Evolutionary conservation across 2,888 invertebrate genomes (phyloP).

Genomic region (Oligia strigilis): DNA sequence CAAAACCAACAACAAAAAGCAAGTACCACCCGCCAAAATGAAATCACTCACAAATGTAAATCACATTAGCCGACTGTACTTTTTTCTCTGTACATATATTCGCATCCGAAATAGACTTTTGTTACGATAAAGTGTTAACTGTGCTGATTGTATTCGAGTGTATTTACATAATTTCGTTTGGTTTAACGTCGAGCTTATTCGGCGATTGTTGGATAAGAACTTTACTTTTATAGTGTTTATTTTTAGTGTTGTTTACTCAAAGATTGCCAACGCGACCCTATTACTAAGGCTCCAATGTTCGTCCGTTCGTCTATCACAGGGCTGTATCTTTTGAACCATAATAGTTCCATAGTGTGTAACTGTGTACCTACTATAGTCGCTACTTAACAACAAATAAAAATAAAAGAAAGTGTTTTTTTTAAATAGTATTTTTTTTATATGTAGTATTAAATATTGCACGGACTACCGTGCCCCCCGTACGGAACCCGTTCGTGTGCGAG

Average conservation of each 20-base stretch:
- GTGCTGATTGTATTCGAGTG: constrained; percentile 16
- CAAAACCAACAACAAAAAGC: constrained; percentile 5
- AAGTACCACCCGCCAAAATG: constrained; percentile 14
- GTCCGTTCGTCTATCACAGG: not conserved
- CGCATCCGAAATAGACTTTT: constrained; percentile 44
- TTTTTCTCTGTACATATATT: constrained; percentile 33
- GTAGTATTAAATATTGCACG: too few relatives aligned
- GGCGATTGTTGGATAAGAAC: not conserved
- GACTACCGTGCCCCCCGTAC: too few relatives aligned
- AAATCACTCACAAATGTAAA: constrained; percentile 55
- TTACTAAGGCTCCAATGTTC: not conserved
- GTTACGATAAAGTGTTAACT: constrained; percentile 40
- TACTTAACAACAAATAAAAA: too few relatives aligned
- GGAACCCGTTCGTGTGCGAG: too few relatives aligned
- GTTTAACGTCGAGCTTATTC: constrained; percentile 31
- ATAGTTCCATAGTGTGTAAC: too few relatives aligned
- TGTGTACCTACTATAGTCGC: too few relatives aligned
- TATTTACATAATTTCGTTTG: constrained; percentile 59
- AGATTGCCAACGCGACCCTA: not conserved
- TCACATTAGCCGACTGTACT: constrained; percentile 32
- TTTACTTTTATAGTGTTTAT: not conserved
- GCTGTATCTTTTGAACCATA: too few relatives aligned
- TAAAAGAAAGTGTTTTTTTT: too few relatives aligned
- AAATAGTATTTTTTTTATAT: too few relatives aligned
- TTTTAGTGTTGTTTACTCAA: not conserved